These are phyloP conservation scores for Embidobia sp. DNA, from an alignment of 2,888 invertebrate genomes.

Conservation along the genomic window DNA sequence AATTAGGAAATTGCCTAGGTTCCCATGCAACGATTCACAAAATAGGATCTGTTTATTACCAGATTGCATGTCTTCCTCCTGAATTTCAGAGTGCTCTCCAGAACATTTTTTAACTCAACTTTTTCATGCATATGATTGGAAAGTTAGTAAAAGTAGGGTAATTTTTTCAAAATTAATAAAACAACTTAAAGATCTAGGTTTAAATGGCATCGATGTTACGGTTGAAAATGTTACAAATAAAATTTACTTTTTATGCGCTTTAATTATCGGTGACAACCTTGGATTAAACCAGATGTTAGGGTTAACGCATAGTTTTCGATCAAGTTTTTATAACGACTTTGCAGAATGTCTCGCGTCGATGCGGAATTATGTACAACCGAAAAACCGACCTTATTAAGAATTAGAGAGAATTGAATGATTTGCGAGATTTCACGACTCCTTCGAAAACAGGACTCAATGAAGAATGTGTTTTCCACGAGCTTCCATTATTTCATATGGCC, in stretches of 20 bases:
- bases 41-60: slow-evolving; percentile 20
- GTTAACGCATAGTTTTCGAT: neutral
- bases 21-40: slow-evolving; percentile 30
- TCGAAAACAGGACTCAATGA: neutral
- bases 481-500: slow-evolving; percentile 27
- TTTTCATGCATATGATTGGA: slow-evolving; percentile 11
- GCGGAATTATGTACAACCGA: slow-evolving; percentile 24
- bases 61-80: slow-evolving; percentile 15
- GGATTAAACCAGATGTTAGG: slow-evolving; percentile 4
- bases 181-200: slow-evolving; percentile 1
- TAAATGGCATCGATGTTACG: slow-evolving; percentile 8
- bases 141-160: neutral
- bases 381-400: slow-evolving; percentile 36
- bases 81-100: neutral
- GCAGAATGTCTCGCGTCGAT: slow-evolving; percentile 41
- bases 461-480: slow-evolving; percentile 9
- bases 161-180: slow-evolving; percentile 15
- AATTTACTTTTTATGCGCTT: neutral
- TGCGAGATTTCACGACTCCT: neutral
- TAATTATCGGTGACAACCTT: neutral
- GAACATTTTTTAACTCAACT: slow-evolving; percentile 21
- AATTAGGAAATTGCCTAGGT: slow-evolving; percentile 25
- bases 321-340: slow-evolving; percentile 14
- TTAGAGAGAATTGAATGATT: slow-evolving; percentile 43
- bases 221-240: neutral